Percentiles rank a stretch among this genome's conserved stretches.
phyloP scores from a whole-genome alignment of 2,888 invertebrate genomes.

The Chrysopilus asiliformis region DNA sequence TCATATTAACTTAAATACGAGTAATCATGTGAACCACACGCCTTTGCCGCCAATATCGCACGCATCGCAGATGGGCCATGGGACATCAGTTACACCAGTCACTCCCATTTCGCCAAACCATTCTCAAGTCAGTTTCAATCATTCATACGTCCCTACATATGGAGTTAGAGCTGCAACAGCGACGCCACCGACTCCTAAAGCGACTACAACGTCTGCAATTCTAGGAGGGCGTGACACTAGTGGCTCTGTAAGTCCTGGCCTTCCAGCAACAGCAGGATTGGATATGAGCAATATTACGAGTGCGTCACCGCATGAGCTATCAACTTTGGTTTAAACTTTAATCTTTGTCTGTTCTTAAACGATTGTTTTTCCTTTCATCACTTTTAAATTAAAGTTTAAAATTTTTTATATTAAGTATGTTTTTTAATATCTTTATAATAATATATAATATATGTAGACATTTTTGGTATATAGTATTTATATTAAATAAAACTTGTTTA shows the following conservation, averaged over 20 bases:
- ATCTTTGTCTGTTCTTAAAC: too few relatives aligned
- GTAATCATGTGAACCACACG: conserved; percentile 17
- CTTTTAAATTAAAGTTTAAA: too few relatives aligned
- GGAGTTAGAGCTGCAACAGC: conserved; percentile 33
- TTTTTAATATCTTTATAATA: too few relatives aligned
- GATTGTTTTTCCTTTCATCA: too few relatives aligned
- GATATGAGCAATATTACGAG: conserved; percentile 49
- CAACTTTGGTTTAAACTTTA: conserved; percentile 55
- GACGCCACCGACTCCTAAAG: conserved; percentile 35
- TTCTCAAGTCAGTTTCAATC: conserved; percentile 36
- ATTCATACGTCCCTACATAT: conserved; percentile 24
- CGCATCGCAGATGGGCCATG: conserved; percentile 19
- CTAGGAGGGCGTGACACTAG: conserved; percentile 37
- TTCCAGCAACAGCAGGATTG: conserved; percentile 39
- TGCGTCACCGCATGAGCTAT: conserved; percentile 52
- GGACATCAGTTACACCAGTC: conserved; percentile 26
- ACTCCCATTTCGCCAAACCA: conserved; percentile 36
- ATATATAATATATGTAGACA: too few relatives aligned
- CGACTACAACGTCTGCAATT: conserved; percentile 15
- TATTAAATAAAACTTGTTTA: too few relatives aligned
- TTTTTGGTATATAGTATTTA: too few relatives aligned
- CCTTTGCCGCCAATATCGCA: conserved; percentile 16
- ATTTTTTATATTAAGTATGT: too few relatives aligned
- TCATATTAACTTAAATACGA: conserved; percentile 12
- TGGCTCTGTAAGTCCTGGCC: conserved; percentile 50